Evolutionary conservation across 2,888 invertebrate genomes (phyloP).

Genomic region (Alloplasta piceator): DNA sequence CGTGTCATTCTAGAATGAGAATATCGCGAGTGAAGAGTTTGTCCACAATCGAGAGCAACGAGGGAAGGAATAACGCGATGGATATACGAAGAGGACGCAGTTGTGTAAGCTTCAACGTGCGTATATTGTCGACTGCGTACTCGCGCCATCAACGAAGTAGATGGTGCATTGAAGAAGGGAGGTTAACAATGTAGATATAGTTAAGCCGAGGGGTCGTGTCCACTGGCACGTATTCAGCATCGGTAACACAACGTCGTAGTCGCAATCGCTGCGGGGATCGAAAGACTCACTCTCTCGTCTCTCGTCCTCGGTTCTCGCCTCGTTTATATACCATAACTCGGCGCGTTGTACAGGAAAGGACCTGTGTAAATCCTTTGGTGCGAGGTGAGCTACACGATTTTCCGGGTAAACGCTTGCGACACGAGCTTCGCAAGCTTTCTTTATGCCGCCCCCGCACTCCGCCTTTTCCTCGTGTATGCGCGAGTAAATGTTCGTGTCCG

Average conservation of each 20-base stretch:
- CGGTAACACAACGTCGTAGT: conserved; percentile 47
- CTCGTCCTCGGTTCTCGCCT: conserved; percentile 4
- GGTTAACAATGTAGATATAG: conserved; percentile 57
- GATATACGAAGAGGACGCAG: conserved; percentile 9
- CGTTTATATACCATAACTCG: conserved; percentile 28
- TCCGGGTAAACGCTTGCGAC: conserved; percentile 66
- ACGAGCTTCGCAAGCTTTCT: conserved; percentile 50
- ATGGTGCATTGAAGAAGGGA: conserved; percentile 23
- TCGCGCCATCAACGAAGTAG: conserved; percentile 33
- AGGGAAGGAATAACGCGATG: conserved; percentile 8
- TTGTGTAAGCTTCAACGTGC: conserved; percentile 41
- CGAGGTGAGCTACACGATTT: conserved; percentile 67
- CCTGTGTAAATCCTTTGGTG: conserved; percentile 69
- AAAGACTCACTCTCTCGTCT: conserved; percentile 37
- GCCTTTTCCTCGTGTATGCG: conserved; percentile 7
- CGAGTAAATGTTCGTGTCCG: conserved; percentile 33
- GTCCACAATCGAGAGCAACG: conserved; percentile 9
- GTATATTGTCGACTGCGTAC: conserved; percentile 53
- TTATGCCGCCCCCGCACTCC: conserved; percentile 7
- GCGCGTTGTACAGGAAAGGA: conserved; percentile 51
- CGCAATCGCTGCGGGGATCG: conserved; percentile 56
- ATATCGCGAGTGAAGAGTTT: conserved; percentile 19
- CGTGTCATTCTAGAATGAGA: conserved; percentile 3
- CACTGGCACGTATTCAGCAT: conserved; percentile 70
- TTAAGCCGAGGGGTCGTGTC: conserved; percentile 72